Conservation (phyloP, 2,113 vertebrate genomes). For the Galbula dea region DNA sequence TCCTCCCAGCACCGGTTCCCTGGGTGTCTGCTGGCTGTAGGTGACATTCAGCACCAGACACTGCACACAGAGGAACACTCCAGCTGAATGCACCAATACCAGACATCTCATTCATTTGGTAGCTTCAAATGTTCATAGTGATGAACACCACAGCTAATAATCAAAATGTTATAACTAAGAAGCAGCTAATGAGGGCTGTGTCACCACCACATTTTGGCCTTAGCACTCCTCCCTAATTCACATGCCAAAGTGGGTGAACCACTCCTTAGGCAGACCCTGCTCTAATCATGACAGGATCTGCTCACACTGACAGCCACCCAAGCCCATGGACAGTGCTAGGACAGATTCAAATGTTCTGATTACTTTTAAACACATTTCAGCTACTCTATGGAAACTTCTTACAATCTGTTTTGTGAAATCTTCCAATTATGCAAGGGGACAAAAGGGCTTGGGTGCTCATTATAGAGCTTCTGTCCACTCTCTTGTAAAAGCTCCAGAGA, state of each 20-base stretch:
- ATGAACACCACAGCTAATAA: background rate
- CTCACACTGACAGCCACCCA: background rate
- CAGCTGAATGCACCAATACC: background rate
- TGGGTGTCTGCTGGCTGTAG: background rate
- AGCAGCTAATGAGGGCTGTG: background rate
- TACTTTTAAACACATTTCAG: conserved; percentile 45
- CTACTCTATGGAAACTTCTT: background rate
- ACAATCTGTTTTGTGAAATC: background rate
- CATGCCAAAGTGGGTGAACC: background rate
- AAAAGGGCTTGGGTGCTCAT: conserved; percentile 9
- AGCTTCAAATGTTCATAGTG: background rate
- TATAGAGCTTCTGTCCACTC: conserved; percentile 9
- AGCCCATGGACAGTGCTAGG: background rate
- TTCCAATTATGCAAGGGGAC: background rate
- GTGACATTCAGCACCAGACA: background rate
- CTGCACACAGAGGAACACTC: fast-evolving
- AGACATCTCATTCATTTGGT: background rate
- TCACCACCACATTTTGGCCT: fast-evolving
- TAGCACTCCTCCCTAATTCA: background rate
- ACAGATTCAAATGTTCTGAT: background rate
- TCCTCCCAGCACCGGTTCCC: background rate
- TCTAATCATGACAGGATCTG: background rate
- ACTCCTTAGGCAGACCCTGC: background rate
- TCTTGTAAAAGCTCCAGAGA: conserved; percentile 2
- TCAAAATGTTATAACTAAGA: background rate